These are phyloP conservation scores for Lysandra bellargus DNA, from an alignment of 2,888 invertebrate species.

Conservation along the genomic window DNA sequence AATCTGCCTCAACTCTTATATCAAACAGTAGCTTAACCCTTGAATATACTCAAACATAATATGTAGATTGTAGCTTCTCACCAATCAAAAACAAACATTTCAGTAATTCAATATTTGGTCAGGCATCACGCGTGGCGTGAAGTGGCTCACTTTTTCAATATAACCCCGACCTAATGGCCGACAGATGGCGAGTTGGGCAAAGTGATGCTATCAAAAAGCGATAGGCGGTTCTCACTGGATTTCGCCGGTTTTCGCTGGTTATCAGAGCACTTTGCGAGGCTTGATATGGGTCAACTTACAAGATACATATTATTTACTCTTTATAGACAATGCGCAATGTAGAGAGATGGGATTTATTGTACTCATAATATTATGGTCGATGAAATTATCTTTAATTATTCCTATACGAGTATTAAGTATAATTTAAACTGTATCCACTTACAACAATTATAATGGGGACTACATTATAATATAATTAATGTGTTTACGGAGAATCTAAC, in stretches of 20 bases:
- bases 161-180: conserved; percentile 74
- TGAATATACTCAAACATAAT: background rate
- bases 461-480: too few species aligned
- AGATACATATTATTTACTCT: conserved; percentile 25
- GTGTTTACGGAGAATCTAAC: too few species aligned
- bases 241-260: conserved; percentile 74
- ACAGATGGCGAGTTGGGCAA: conserved; percentile 78
- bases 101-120: conserved; percentile 30
- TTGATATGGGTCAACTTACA: conserved; percentile 55
- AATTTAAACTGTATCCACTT: too few species aligned
- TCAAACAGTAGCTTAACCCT: background rate
- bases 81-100: background rate
- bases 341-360: background rate
- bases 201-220: conserved; percentile 81
- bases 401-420: too few species aligned
- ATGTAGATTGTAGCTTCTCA: background rate
- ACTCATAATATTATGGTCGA: background rate
- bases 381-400: too few species aligned
- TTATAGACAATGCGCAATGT: background rate
- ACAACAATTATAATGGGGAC: too few species aligned
- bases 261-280: conserved; percentile 75
- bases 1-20: background rate
- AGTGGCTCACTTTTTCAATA: conserved; percentile 73
- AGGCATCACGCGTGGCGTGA: conserved; percentile 42
- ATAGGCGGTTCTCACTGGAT: conserved; percentile 60